Percentiles rank a stretch among this genome's conserved stretches.
These are phyloP conservation scores for Armadillidium nasatum DNA, from an alignment of 1,140 invertebrate species.

Conservation along the genomic window DNA sequence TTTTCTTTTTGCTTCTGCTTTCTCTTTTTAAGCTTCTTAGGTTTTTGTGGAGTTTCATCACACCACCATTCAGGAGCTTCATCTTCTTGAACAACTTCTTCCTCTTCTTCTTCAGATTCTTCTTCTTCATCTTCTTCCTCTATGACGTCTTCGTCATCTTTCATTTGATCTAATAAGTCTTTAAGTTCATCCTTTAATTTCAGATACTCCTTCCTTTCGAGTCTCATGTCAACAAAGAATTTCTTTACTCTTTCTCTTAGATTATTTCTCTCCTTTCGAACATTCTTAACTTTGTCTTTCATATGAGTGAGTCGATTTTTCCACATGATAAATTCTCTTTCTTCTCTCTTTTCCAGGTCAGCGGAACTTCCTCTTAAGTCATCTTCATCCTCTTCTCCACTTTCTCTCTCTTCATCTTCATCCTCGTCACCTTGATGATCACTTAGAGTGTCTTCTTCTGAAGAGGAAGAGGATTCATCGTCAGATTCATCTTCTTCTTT, in stretches of 20 bases:
- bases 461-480: conserved; percentile 27
- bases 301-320: conserved; percentile 36
- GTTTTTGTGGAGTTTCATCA: conserved; percentile 34
- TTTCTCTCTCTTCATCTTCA: conserved; percentile 33
- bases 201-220: conserved; percentile 33
- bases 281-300: conserved; percentile 36
- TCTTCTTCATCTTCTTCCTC: conserved; percentile 31
- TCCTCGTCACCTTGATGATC: conserved; percentile 27
- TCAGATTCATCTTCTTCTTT: conserved; percentile 31
- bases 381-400: conserved; percentile 26
- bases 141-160: conserved; percentile 30
- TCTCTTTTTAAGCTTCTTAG: conserved; percentile 41
- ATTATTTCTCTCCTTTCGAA: conserved; percentile 33
- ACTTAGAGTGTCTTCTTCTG: conserved; percentile 27
- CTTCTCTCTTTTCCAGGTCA: conserved; percentile 31
- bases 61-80: conserved; percentile 35
- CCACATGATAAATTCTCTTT: conserved; percentile 35
- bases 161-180: conserved; percentile 32
- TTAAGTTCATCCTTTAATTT: conserved; percentile 40
- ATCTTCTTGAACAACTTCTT: conserved; percentile 28
- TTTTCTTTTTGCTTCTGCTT: conserved; percentile 35
- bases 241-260: conserved; percentile 39
- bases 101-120: conserved; percentile 31
- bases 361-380: conserved; percentile 28
- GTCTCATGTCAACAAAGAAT: conserved; percentile 33